These are phyloP conservation scores for Sthenelais limicola DNA, from an alignment of 2,888 invertebrate species.

Conservation along the genomic window DNA sequence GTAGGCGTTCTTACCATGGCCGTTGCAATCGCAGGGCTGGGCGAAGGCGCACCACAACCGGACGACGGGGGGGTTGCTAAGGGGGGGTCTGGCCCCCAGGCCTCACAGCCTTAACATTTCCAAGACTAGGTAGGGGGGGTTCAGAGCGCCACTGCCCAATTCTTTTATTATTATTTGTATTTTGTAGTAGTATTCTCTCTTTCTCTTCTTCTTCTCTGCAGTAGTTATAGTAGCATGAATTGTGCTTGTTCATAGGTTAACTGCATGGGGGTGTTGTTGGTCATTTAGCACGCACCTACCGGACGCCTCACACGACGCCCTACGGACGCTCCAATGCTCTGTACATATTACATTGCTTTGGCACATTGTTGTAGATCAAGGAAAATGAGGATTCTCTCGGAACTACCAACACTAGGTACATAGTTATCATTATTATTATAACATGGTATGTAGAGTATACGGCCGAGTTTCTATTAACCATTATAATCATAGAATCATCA, in stretches of 20 bases:
- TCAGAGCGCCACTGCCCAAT: too few relatives aligned
- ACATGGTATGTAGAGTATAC: slow-evolving; percentile 36
- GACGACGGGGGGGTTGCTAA: not conserved
- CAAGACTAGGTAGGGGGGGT: too few relatives aligned
- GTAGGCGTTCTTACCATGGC: slow-evolving; percentile 30
- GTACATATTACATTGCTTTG: slow-evolving; percentile 39
- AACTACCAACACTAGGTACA: slow-evolving; percentile 39
- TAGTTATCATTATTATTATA: slow-evolving; percentile 33
- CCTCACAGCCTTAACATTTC: too few relatives aligned
- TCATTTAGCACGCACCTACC: slow-evolving; percentile 26
- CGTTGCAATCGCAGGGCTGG: slow-evolving; percentile 33
- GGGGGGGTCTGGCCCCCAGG: not conserved
- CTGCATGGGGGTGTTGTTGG: slow-evolving; percentile 18
- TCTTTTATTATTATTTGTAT: too few relatives aligned
- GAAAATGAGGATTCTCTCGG: slow-evolving; percentile 16
- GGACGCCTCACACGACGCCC: slow-evolving; percentile 27
- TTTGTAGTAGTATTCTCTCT: too few relatives aligned
- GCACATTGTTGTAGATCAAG: slow-evolving; percentile 38
- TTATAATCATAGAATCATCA: slow-evolving; percentile 21
- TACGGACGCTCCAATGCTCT: slow-evolving; percentile 34
- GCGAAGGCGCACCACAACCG: not conserved
- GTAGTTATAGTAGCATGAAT: slow-evolving; percentile 25
- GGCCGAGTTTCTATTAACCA: slow-evolving; percentile 5
- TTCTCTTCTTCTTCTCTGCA: slow-evolving; percentile 26
- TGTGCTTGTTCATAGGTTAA: slow-evolving; percentile 6